Conservation (phyloP, 2,888 invertebrate species). For the Euphydryas editha region DNA sequence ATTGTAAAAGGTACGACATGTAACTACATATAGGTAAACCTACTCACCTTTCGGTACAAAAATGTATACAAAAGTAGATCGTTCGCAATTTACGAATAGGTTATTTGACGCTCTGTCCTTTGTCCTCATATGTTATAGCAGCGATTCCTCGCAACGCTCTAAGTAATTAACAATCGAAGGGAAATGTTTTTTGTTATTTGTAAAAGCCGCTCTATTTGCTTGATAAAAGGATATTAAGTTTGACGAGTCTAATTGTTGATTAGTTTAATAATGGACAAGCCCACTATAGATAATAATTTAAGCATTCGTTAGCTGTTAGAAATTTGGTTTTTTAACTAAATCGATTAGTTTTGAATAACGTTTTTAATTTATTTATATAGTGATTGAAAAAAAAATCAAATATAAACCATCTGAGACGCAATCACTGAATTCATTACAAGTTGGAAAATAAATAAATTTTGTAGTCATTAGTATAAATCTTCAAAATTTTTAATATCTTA, state of each 20-base stretch:
- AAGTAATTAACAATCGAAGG: constrained; percentile 16
- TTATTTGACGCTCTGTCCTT: constrained; percentile 8
- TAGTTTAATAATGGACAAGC: constrained; percentile 1
- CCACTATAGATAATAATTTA: background rate
- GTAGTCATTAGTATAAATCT: too few species aligned
- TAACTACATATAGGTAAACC: too few species aligned
- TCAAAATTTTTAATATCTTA: background rate
- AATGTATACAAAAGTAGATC: background rate
- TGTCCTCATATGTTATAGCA: background rate
- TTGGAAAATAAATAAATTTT: too few species aligned
- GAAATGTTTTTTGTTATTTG: constrained; percentile 12
- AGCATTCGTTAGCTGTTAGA: background rate
- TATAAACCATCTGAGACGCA: too few species aligned
- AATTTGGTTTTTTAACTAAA: too few species aligned
- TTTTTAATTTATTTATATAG: too few species aligned
- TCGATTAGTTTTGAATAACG: too few species aligned
- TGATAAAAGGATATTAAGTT: constrained; percentile 16
- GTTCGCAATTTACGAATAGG: constrained; percentile 3
- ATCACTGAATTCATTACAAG: too few species aligned
- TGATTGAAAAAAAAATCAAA: too few species aligned
- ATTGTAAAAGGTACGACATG: too few species aligned
- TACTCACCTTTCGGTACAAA: too few species aligned
- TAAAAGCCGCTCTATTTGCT: constrained; percentile 11
- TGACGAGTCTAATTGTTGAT: background rate
- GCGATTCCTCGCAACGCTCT: constrained; percentile 14